Evolutionary conservation across 1,140 invertebrate genomes (phyloP).

Genomic region (Sesamia nonagrioides): DNA sequence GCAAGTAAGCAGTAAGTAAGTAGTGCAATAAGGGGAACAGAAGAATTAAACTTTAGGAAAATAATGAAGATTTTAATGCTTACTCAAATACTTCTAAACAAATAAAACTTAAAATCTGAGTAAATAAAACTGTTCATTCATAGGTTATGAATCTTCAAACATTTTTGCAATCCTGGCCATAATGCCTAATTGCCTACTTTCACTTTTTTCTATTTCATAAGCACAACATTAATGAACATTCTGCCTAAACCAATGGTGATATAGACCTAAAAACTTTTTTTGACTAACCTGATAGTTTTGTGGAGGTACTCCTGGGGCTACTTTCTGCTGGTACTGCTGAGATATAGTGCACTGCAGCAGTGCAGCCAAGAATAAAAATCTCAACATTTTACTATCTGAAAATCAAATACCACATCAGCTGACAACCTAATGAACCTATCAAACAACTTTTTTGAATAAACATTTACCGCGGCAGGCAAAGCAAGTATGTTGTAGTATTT

Average conservation of each 20-base stretch:
- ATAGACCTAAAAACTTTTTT: neutral
- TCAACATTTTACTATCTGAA: conserved; percentile 71
- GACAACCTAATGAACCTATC: neutral
- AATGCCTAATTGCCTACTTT: neutral
- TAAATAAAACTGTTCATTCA: neutral
- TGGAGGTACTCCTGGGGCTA: conserved; percentile 80
- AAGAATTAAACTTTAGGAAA: too few relatives aligned
- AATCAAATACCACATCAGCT: conserved; percentile 30
- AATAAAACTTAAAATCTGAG: too few relatives aligned
- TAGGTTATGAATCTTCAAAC: neutral
- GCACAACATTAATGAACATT: neutral
- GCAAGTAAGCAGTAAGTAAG: too few relatives aligned
- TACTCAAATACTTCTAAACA: too few relatives aligned
- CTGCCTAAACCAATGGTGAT: neutral
- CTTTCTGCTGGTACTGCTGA: conserved; percentile 83
- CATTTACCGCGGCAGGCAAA: conserved; percentile 32
- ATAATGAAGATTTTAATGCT: too few relatives aligned
- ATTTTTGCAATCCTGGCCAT: neutral
- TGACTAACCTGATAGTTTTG: conserved; percentile 80
- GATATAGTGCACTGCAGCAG: conserved; percentile 71
- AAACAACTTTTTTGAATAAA: conserved; percentile 41
- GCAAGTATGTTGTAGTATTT: neutral
- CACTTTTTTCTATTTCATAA: conserved; percentile 29
- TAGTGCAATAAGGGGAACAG: too few relatives aligned
- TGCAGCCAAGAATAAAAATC: conserved; percentile 69